A percentile compares a stretch with the other conserved stretches of the same genome.
Conservation (phyloP, 1,140 invertebrate species). For the Atta colombica region DNA sequence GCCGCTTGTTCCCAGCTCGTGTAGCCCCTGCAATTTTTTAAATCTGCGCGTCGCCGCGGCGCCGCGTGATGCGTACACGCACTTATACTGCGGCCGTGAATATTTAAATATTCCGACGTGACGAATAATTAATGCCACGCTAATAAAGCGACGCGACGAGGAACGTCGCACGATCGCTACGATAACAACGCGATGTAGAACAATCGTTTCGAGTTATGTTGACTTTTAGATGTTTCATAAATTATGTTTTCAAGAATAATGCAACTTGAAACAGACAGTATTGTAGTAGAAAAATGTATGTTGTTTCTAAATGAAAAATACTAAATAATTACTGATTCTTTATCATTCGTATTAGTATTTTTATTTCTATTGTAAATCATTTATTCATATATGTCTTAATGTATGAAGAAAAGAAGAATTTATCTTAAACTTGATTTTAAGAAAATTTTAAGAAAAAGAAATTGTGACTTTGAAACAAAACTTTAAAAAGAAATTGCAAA, state of each 20-base stretch:
- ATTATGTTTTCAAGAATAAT: background rate
- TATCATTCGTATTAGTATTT: background rate
- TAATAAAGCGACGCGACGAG: slow-evolving; percentile 58
- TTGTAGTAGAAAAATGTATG: slow-evolving; percentile 7
- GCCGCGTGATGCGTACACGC: slow-evolving; percentile 53
- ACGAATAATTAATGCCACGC: slow-evolving; percentile 68
- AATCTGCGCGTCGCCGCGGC: slow-evolving; percentile 60
- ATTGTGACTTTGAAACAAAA: background rate
- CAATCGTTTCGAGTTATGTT: slow-evolving; percentile 27
- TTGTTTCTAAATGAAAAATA: background rate
- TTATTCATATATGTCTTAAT: background rate
- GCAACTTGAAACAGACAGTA: background rate
- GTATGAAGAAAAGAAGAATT: background rate
- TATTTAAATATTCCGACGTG: slow-evolving; percentile 72
- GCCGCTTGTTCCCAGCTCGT: slow-evolving; percentile 58
- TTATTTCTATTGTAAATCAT: slow-evolving; percentile 21
- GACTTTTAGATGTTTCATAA: background rate
- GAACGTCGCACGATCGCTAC: slow-evolving; percentile 21
- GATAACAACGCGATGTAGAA: slow-evolving; percentile 12
- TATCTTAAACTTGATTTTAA: background rate
- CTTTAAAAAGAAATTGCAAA: background rate
- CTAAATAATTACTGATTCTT: background rate
- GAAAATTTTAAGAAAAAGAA: background rate
- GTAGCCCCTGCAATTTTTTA: slow-evolving; percentile 71
- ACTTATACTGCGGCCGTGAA: slow-evolving; percentile 54